A percentile compares a stretch with the other conserved stretches of the same genome.
These are phyloP conservation scores for Orthonevra nobilis DNA, from an alignment of 2,888 invertebrate genomes.

Conservation along the genomic window DNA sequence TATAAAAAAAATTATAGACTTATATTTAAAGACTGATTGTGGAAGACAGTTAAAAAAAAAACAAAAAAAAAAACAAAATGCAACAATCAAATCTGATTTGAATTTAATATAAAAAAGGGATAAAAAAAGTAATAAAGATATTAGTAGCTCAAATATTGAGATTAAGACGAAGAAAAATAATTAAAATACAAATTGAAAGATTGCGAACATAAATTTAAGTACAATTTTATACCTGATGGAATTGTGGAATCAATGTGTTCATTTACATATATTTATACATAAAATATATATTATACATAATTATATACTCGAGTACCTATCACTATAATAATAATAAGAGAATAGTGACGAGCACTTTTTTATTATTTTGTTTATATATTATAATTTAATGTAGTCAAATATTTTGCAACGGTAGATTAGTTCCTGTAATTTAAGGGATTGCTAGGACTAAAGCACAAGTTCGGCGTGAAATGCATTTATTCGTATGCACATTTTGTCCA, in stretches of 20 bases:
- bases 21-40: conserved; percentile 65
- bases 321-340: too few relatives aligned
- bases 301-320: conserved; percentile 41
- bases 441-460: conserved; percentile 64
- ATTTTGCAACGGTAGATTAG: conserved; percentile 70
- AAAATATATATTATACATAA: conserved; percentile 26
- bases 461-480: conserved; percentile 61
- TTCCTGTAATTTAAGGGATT: conserved; percentile 68
- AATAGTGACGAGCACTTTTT: conserved; percentile 40
- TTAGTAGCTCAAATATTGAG: conserved; percentile 67
- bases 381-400: conserved; percentile 59
- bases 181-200: conserved; percentile 5
- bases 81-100: conserved; percentile 68
- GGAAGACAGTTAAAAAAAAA: conserved; percentile 61
- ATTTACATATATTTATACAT: conserved; percentile 55
- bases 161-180: conserved; percentile 43
- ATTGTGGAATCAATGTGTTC: conserved; percentile 68
- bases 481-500: conserved; percentile 50
- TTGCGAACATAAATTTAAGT: conserved; percentile 47
- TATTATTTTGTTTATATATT: conserved; percentile 21
- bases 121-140: too few relatives aligned
- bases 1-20: conserved; percentile 46
- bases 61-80: conserved; percentile 33
- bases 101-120: conserved; percentile 43
- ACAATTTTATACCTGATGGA: conserved; percentile 65